Evolutionary conservation across 2,113 vertebrate genomes (phyloP), one percentile per base, ranked within the genome.

Genomic region (Piaya cayana): DNA sequence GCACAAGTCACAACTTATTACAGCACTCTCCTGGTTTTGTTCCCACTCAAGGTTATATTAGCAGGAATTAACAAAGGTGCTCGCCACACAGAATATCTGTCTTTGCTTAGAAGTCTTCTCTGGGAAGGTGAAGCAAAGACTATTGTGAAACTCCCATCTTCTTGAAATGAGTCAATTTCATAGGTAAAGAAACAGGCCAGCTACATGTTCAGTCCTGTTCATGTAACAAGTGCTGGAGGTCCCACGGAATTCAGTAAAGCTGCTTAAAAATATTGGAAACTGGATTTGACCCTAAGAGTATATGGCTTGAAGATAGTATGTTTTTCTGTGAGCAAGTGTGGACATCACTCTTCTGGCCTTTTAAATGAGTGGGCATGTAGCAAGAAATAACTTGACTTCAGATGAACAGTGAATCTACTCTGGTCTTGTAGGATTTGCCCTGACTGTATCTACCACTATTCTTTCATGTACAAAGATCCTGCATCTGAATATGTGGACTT

Each of bases 201-300:
- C 39, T 56, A n/a, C 8, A 2, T 42, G 32, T 58, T 62, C 26
- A 45, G 59, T 17, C 22, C 12, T 81, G 25, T 21, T 69, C 32
- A 26, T 5, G 7, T 43, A 39, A 23, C 4, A 6, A 0, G 1
- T 37, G 8, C 20, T n/a, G 27, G 16, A 78, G 42, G 42, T 39
- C 55, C 36, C 30, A 58, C 22, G 5, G 6, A 22, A 14, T 59
- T 78, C 50, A 59, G 42, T 27, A 72, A 77, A 6, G 49, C 26
- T 32, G 29, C 49, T 25, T 42, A 63, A 85, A 56, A 42, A 43
- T 3, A n/a, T 2, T 15, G 34, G 80, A 83, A 64, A 20, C 2
- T 17, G 34, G 7, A 37, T 55, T 74, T 78, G 47, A 65, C 13
- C 23, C 13, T 43, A 25, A 49, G 5, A 70, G 8, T 9, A 8